Conservation (phyloP, 2,113 vertebrate genomes). For the Peromyscus californicus region DNA sequence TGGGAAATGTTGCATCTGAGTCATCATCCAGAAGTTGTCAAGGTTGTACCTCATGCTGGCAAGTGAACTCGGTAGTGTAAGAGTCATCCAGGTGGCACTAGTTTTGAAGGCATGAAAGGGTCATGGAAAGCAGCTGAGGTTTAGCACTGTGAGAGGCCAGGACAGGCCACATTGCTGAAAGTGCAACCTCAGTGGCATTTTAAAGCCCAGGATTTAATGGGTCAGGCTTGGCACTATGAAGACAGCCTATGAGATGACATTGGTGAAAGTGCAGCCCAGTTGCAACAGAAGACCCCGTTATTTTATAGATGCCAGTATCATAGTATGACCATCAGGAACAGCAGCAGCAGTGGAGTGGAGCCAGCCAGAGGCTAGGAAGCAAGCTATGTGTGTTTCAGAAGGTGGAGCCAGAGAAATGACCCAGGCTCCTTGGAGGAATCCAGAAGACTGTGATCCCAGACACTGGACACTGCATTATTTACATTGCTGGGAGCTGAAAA, state of each 20-base stretch:
- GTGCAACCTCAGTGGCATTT: background rate
- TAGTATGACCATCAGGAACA: background rate
- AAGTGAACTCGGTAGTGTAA: background rate
- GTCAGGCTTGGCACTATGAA: background rate
- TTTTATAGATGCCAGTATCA: background rate
- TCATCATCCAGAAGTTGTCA: background rate
- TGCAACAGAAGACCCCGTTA: background rate
- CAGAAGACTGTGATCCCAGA: no score
- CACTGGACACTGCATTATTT: background rate
- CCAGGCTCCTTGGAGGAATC: background rate
- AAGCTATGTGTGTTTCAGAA: background rate
- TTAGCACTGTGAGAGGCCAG: background rate
- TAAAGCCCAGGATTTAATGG: background rate
- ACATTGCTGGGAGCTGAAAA: background rate
- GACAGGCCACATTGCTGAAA: background rate
- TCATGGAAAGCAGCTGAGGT: background rate
- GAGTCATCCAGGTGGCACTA: background rate
- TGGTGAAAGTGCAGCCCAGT: background rate
- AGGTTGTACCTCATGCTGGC: no score
- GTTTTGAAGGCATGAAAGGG: background rate
- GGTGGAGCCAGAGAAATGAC: background rate
- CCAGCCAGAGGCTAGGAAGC: background rate
- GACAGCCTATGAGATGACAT: background rate
- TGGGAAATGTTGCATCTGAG: background rate
- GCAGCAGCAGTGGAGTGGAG: background rate